Evolutionary conservation across 1,140 invertebrate genomes (phyloP).

Genomic region (Dinoponera quadriceps): DNA sequence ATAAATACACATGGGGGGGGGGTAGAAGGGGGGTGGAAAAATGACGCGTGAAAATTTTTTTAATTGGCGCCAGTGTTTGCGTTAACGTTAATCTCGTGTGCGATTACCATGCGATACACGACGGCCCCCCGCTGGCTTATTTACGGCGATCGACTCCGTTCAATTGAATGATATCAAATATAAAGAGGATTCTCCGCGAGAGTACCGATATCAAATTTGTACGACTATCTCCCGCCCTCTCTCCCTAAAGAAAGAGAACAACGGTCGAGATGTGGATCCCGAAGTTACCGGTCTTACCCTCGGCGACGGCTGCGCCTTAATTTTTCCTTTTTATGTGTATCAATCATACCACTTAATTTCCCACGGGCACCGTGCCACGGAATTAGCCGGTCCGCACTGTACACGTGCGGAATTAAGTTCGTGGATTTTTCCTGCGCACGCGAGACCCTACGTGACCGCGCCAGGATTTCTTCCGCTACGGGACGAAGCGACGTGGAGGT

Average conservation of each 20-base stretch:
- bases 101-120: slow-evolving; percentile 5
- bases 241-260: slow-evolving; percentile 11
- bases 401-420: slow-evolving; percentile 69
- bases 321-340: slow-evolving; percentile 76
- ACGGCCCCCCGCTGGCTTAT: not conserved
- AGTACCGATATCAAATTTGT: slow-evolving; percentile 26
- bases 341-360: slow-evolving; percentile 82
- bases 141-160: not conserved
- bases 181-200: not conserved
- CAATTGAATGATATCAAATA: not conserved
- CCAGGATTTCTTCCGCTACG: slow-evolving; percentile 49
- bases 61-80: not conserved
- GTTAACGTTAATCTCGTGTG: not conserved
- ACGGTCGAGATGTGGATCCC: not conserved
- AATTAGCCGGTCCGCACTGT: slow-evolving; percentile 68
- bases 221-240: not conserved
- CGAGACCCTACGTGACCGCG: slow-evolving; percentile 56
- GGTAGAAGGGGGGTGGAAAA: too few species aligned
- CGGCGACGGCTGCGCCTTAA: slow-evolving; percentile 53
- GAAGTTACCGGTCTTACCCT: slow-evolving; percentile 30
- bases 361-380: slow-evolving; percentile 75
- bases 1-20: not conserved
- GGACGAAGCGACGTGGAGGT: not conserved
- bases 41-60: not conserved
- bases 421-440: slow-evolving; percentile 69